phyloP scores from a whole-genome alignment of 2,113 vertebrate genomes.

The Hemicordylus capensis region DNA sequence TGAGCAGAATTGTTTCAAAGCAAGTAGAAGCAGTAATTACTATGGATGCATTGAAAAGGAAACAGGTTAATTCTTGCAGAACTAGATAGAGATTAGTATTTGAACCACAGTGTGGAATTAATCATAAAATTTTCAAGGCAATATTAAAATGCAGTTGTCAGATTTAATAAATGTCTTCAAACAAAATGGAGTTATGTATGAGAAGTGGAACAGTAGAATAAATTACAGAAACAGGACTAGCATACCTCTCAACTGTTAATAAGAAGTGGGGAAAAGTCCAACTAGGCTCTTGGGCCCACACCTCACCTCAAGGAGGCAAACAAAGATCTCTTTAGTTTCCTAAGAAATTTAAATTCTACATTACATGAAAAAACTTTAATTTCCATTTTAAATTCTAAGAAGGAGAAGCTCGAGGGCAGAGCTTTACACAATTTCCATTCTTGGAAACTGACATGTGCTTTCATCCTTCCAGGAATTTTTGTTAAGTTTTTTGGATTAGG shows the following conservation, averaged over 20 bases:
- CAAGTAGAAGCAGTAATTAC: conserved; percentile 34
- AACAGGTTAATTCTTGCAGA: conserved; percentile 42
- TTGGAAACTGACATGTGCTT: neutral
- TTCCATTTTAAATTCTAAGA: neutral
- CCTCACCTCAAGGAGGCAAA: neutral
- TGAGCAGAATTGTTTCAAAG: neutral
- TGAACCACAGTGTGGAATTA: conserved; percentile 15
- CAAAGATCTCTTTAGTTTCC: neutral
- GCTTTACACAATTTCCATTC: neutral
- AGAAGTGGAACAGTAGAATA: conserved; percentile 39
- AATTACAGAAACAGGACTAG: conserved; percentile 14
- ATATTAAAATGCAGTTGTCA: conserved; percentile 27
- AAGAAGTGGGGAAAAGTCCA: neutral
- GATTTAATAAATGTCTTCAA: conserved; percentile 3
- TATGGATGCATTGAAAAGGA: conserved; percentile 36
- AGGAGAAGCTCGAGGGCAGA: neutral
- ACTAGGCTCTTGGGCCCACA: neutral
- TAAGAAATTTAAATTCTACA: neutral
- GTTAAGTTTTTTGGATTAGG: neutral
- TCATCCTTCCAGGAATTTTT: neutral
- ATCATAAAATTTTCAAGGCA: conserved; percentile 31
- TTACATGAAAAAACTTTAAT: neutral
- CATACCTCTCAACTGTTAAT: conserved; percentile 15
- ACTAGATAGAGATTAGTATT: conserved; percentile 23
- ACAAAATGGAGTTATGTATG: neutral